Evolutionary conservation across 2,797 vertebrate genomes (phyloP).

Genomic region (Masticophis lateralis): DNA sequence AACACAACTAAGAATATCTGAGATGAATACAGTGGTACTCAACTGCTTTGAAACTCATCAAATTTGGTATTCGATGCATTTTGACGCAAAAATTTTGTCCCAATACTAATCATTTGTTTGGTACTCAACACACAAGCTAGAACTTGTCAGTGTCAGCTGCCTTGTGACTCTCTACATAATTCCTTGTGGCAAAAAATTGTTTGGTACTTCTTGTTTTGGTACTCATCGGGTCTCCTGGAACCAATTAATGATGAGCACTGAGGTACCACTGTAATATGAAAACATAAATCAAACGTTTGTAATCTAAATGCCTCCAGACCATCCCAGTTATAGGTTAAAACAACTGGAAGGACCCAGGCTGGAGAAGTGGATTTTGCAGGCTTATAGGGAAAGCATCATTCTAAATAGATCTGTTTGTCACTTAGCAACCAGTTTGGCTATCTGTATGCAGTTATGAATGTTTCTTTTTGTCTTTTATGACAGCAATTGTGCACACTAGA

Average conservation of each 20-base stretch:
- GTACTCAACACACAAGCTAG: neutral
- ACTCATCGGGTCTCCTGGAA: neutral
- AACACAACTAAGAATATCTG: neutral
- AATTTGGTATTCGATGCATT: neutral
- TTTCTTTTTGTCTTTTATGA: neutral
- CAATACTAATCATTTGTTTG: neutral
- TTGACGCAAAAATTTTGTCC: neutral
- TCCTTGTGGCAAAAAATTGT: neutral
- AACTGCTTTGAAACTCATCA: neutral
- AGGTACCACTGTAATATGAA: neutral
- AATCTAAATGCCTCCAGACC: neutral
- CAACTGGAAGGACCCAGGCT: neutral
- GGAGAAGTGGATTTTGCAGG: neutral
- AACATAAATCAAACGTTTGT: neutral
- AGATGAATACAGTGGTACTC: neutral
- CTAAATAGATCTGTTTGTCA: neutral
- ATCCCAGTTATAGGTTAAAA: neutral
- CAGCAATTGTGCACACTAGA: neutral
- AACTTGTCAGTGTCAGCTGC: neutral
- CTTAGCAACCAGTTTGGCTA: conserved; percentile 4
- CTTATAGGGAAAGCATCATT: neutral
- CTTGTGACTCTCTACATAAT: neutral
- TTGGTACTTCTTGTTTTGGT: neutral
- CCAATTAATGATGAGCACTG: neutral
- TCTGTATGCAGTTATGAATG: neutral